Evolutionary conservation across 2,888 invertebrate genomes (phyloP), one percentile per base, ranked within the genome.

Genomic region (Tetragonisca angustula): DNA sequence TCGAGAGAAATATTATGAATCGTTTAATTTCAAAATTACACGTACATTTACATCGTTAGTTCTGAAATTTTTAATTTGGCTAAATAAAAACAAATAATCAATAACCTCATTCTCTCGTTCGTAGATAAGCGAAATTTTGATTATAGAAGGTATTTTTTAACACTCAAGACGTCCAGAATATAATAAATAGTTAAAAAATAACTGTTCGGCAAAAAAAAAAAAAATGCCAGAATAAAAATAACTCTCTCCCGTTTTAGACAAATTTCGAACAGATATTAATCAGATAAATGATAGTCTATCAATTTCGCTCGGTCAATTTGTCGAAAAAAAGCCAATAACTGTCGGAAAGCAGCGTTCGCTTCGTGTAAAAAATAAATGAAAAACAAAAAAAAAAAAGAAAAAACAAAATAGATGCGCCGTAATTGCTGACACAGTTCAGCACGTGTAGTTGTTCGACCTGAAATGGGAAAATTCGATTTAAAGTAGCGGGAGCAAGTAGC

Each of bases 381-480:
- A 5, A n/a, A 50, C 11, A 50, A 15, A 17, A 4, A 17, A 50
- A 15, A 4, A 15, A 15, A 15, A 17, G 4, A 17, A 17, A 50
- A 50, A 15, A 24, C 5, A 21, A 54, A n/a, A 69, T 32, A 27
- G 19, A 62, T 32, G n/a, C n/a, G 17, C 11, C 6, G 72, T 49
- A 72, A 43, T 49, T 27, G 11, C 9, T 21, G 49, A 9, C 27
- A 49, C 49, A 9, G 24, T 61, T 61, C 11, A n/a, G 5, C 6
- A 19, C 15, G 49, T 24, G 24, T 24, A 19, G 19, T 24, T 21
- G 71, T 59, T 49, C 27, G n/a, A 5, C 19, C 61, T 24, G 27
- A 56, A 19, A 52, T 4, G 36, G 21, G 64, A n/a, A 74, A 36
- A 65, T 74, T 65, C 36, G 50, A 52, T 74, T 74, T 27, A 49